Base-by-base conservation (phyloP, 1,140 invertebrate genomes). In the Drosophila saltans region DNA sequence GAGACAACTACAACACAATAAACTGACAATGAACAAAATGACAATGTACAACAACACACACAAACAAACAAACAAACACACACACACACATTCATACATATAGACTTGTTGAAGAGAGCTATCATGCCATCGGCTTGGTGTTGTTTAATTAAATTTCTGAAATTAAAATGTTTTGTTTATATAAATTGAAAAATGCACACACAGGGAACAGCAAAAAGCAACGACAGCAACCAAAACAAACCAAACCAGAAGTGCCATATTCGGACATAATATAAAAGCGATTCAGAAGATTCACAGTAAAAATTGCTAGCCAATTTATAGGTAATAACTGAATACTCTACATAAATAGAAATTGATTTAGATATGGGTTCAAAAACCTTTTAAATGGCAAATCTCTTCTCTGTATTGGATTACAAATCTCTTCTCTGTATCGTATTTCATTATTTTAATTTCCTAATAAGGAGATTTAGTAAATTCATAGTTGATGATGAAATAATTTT, bases 151-250 rank as follows among this genome's bases (percentile, higher is more conserved):
- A 91, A 91, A 91, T 90, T 83, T 91, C 81, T 91, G 89, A 91
- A 91, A 91, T 91, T 89, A 91, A 91, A 91, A 91, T 86, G 90
- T 91, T 91, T 91, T 91, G 90, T 91, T 91, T 86, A 90, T 90
- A 86, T 91, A 91, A 91, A 91, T 91, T 91, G 90, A 90, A 91
- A 91, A 91, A 91, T 91, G 66, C 76, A 58, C 72, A 77, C 67
- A 77, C 16, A 65, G 64, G 48, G 80, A 69, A 70, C 76, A 59
- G 69, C 43, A 77, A 69, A 88, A 80, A 74, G 63, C 59, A 58
- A 59, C 72, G 83, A 80, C 74, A 64, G 68, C 24, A 59, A 36
- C 9, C 41, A 65, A 74, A 75, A 52, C 55, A 59, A 56, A 56
- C 60, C 43, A 16, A 16, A 26, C 33, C 6, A n/a, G 6, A 43